These are phyloP conservation scores for Plectrocnemia conspersa DNA, from an alignment of 1,140 invertebrate species.

Conservation along the genomic window DNA sequence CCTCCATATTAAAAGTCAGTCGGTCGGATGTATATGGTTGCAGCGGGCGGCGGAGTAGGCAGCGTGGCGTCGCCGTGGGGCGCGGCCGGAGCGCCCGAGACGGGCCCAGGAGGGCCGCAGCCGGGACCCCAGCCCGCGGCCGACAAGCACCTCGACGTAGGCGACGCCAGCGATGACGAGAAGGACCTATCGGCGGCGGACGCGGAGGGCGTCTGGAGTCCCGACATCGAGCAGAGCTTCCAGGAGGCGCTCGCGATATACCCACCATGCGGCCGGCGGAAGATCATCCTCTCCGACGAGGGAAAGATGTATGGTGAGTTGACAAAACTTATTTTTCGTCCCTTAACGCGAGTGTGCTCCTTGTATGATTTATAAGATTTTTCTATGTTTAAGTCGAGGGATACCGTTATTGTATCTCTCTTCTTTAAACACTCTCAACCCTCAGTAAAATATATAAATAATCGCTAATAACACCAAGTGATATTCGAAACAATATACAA, in stretches of 20 bases:
- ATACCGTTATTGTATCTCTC: not conserved
- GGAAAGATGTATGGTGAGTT: constrained; percentile 99
- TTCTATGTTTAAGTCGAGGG: not conserved
- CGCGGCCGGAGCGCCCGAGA: constrained; percentile 55
- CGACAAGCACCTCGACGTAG: constrained; percentile 76
- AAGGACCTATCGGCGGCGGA: constrained; percentile 86
- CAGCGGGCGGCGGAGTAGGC: constrained; percentile 42
- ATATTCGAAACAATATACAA: no score
- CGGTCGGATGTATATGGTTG: constrained; percentile 29
- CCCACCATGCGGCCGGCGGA: constrained; percentile 96
- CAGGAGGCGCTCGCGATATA: constrained; percentile 99
- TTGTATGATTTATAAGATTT: no score
- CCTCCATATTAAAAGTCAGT: constrained; percentile 23
- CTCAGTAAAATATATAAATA: no score
- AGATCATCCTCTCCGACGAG: constrained; percentile 99
- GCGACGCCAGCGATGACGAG: constrained; percentile 71
- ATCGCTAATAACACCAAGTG: no score
- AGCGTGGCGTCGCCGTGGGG: constrained; percentile 85
- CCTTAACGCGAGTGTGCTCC: no score
- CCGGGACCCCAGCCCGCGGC: constrained; percentile 51
- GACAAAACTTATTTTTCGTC: not conserved
- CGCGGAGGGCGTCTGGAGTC: constrained; percentile 99
- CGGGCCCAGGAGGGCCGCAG: constrained; percentile 61
- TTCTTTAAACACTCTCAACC: no score
- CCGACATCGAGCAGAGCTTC: constrained; percentile 99